phyloP scores from a whole-genome alignment of 1,140 invertebrate species.

The Campoletis sonorensis region DNA sequence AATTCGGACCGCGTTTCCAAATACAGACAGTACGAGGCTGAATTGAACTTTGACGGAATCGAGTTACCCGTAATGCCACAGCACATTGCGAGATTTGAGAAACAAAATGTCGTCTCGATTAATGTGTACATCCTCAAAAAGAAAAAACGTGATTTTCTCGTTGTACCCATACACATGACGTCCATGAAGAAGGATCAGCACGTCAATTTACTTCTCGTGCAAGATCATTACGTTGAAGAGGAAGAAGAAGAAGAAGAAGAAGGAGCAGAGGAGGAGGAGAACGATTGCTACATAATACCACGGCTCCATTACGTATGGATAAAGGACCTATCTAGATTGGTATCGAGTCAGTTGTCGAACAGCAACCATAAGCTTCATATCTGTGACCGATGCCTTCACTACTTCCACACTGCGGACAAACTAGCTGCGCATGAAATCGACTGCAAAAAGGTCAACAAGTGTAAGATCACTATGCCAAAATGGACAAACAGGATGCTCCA shows the following conservation, averaged over 20 bases:
- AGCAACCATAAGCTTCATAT: constrained; percentile 27
- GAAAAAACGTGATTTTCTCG: constrained; percentile 34
- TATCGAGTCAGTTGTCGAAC: constrained; percentile 36
- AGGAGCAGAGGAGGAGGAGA: background rate
- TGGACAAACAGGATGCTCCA: background rate
- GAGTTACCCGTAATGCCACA: constrained; percentile 55
- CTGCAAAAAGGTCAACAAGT: constrained; percentile 13
- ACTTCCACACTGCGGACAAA: constrained; percentile 39
- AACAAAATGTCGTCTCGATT: constrained; percentile 34
- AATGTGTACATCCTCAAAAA: constrained; percentile 57
- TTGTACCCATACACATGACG: constrained; percentile 51
- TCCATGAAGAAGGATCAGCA: constrained; percentile 54
- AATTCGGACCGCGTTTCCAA: constrained; percentile 47
- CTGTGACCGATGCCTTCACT: constrained; percentile 52
- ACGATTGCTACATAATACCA: background rate
- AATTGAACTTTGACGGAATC: constrained; percentile 60
- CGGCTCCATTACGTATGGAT: background rate
- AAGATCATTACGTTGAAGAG: constrained; percentile 55
- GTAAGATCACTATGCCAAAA: constrained; percentile 1
- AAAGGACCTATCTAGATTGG: constrained; percentile 40
- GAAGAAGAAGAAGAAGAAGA: constrained; percentile 31
- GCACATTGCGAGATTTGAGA: constrained; percentile 57
- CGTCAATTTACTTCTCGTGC: constrained; percentile 58
- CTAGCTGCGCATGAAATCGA: constrained; percentile 18
- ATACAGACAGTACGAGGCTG: constrained; percentile 49